Base-by-base conservation (phyloP, 64 coral and sea anemone genomes). In the Dendronephthya gigantea region DNA sequence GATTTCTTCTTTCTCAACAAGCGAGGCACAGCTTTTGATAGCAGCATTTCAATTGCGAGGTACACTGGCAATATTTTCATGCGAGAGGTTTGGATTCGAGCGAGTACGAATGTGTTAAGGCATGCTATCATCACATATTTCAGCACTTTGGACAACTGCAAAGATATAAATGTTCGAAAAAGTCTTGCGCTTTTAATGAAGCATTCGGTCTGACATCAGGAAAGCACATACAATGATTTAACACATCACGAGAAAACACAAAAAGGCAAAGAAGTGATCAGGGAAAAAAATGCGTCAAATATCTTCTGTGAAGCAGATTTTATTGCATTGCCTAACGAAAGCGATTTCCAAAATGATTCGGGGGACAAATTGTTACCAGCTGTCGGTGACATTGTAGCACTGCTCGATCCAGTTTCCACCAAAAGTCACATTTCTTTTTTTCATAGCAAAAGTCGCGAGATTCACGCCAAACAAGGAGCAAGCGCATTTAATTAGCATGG, bases 121-220 rank as follows among this genome's bases (percentile, higher is more conserved):
- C 83, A 85, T 50, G 49, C 83, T 0, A 10, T 85, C 29, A 27
- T 85, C 9, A 86, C 84, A 22, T 86, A 86, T 69, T 86, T 86
- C 58, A 37, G 7, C 19, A n/a, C 36, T 7, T 58, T 86, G n/a
- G 85, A 68, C 48, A 65, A 87, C 29, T 87, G 59, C 14, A 85
- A 85, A 11, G 84, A 85, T 34, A 10, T 34, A 50, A 31, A 45
- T 85, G 13, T 58, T 25, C 23, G 48, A 50, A 45, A 85, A 33
- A 85, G 84, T 58, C 62, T 85, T 22, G 84, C 84, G 22, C 19
- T 45, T 50, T 32, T 85, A 35, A 85, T 85, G 84, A 85, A 85
- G 30, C 84, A 85, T 35, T 34, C 84, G 11, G 84, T 85, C 33
- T 25, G 84, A 50, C 62, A 58, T 56, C 84, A 85, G 49, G 17